Evolutionary conservation across 23 tunicate genomes (phyloP).

Genomic region (Trididemnum clinides): DNA sequence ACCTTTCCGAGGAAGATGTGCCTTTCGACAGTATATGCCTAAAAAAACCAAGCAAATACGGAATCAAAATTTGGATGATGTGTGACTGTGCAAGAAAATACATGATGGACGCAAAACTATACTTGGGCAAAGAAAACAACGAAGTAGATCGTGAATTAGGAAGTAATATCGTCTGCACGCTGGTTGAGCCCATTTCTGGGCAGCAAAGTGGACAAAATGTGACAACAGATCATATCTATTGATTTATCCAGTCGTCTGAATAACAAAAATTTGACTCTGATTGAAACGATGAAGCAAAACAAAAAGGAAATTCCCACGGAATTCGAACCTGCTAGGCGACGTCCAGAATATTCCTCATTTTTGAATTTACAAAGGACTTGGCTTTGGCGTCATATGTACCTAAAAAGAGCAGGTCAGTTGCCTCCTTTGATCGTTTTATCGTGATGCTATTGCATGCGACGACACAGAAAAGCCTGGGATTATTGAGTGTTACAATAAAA

Average conservation of each 20-base stretch:
- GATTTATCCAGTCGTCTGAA: not conserved
- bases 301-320: slow-evolving; percentile 8
- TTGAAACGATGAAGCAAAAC: slow-evolving; percentile 19
- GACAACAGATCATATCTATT: not conserved
- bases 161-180: not conserved
- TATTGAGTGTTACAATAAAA: not conserved
- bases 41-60: slow-evolving; percentile 6
- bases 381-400: not conserved
- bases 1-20: slow-evolving; percentile 15
- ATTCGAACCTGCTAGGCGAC: not conserved
- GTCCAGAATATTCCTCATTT: not conserved
- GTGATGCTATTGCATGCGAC: not conserved
- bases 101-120: slow-evolving; percentile 2
- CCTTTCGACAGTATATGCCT: slow-evolving; percentile 5
- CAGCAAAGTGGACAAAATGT: slow-evolving; percentile 6
- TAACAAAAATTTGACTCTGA: not conserved
- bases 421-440: not conserved
- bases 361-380: not conserved
- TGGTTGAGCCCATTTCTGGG: not conserved
- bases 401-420: slow-evolving; percentile 4
- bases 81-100: slow-evolving; percentile 23
- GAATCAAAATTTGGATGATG: slow-evolving; percentile 16
- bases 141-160: not conserved
- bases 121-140: slow-evolving; percentile 22
- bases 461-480: slow-evolving; percentile 18